Evolutionary conservation across 2,888 invertebrate species (phyloP), one percentile per base, ranked within the genome.

Genomic region (Hemaris fuciformis): DNA sequence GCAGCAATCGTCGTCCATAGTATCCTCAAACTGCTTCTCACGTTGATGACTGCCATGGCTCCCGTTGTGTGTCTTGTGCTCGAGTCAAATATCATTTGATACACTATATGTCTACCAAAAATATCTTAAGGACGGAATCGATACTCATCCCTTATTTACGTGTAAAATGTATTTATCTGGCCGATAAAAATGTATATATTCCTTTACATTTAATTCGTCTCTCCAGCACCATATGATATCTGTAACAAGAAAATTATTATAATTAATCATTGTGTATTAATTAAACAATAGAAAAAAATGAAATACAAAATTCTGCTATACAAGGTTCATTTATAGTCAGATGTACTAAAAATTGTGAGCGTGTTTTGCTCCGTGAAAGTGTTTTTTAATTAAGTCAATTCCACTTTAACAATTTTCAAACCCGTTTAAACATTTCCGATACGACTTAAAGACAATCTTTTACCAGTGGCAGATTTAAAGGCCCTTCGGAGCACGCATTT

Each of bases 1-100:
- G 84, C 78, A 57, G 78, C 81, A 64, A 76, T 74, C 71, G 73
- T 73, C 70, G 83, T 81, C 85, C 86, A 85, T 58, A 86, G 62
- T 78, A 88, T 79, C 79, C 89, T 83, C 75, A 90, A 73, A 69
- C 85, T 85, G 73, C 80, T 84, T 68, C 81, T 86, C 72, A 86
- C 73, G 71, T 80, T 85, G 41, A 83, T 66, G 46, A 79, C 76
- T 80, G 84, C 86, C 91, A 90, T 91, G 38, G 67, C 87, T 74
- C 69, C 79, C 59, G 75, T 66, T 73, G 74, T 76, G 74, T 76
- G 76, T 65, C 71, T 71, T 76, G 72, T 76, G 70, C 68, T 78
- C 73, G 66, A 75, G 63, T 66, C 75, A 70, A 74, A 71, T 81
- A 84, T 80, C 89, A 91, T 91, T 79, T 79, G 76, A 70, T 82